A percentile compares a stretch with the other conserved stretches of the same genome.
Conservation (phyloP, 2,888 invertebrate species). For the Hyposoter didymator region DNA sequence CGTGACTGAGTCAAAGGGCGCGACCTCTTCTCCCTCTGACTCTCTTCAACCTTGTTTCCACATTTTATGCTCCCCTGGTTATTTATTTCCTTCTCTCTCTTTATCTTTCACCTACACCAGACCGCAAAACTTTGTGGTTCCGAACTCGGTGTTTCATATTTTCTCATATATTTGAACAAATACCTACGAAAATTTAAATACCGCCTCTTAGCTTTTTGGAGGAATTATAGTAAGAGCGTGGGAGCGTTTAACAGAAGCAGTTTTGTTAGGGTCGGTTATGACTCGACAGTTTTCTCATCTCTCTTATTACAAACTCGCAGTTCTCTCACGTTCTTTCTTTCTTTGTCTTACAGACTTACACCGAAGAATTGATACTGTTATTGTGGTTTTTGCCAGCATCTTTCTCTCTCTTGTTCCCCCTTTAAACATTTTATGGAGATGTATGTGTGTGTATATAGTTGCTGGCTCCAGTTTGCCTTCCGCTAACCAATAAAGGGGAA, state of each 20-base stretch:
- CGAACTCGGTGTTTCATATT: conserved; percentile 71
- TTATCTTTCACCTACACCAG: background rate
- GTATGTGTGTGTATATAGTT: conserved; percentile 25
- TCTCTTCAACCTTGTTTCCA: conserved; percentile 31
- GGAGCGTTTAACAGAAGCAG: conserved; percentile 66
- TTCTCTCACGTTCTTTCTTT: conserved; percentile 31
- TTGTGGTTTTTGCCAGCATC: conserved; percentile 38
- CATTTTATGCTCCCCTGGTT: conserved; percentile 23
- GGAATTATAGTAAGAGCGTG: conserved; percentile 73
- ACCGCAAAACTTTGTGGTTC: conserved; percentile 52
- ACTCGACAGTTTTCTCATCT: conserved; percentile 33
- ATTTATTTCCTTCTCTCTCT: background rate
- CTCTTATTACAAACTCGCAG: conserved; percentile 17
- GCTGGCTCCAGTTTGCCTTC: conserved; percentile 31
- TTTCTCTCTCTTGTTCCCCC: background rate
- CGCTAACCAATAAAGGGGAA: conserved; percentile 55
- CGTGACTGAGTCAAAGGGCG: conserved; percentile 66
- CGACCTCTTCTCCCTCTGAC: conserved; percentile 36
- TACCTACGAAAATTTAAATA: conserved; percentile 75
- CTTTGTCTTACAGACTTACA: background rate
- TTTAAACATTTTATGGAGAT: background rate
- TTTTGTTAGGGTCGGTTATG: conserved; percentile 42
- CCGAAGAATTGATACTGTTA: conserved; percentile 28
- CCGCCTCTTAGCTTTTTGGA: conserved; percentile 65
- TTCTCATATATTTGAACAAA: conserved; percentile 12